A percentile compares a stretch with the other conserved stretches of the same genome.
These are phyloP conservation scores for Eustalomyia histrio DNA, from an alignment of 2,888 invertebrate genomes.

Conservation along the genomic window DNA sequence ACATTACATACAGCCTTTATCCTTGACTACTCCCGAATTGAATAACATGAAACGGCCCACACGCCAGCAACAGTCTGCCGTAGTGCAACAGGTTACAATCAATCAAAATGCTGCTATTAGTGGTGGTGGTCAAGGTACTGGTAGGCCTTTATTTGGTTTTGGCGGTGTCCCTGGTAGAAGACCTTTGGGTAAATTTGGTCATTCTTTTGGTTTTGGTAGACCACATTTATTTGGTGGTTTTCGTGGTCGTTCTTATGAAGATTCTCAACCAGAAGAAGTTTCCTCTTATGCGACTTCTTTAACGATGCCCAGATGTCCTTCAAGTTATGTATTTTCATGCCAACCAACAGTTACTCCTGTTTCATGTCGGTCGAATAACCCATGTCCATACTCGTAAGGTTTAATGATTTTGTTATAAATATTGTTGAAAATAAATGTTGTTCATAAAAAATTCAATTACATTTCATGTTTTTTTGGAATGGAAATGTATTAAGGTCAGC, in stretches of 20 bases:
- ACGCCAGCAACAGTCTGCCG: conserved; percentile 19
- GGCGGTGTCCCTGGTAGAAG: background rate
- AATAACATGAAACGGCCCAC: background rate
- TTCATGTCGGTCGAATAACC: conserved; percentile 5
- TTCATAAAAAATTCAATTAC: background rate
- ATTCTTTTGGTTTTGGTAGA: conserved; percentile 5
- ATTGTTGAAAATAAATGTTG: conserved; percentile 3
- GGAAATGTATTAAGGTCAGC: no score
- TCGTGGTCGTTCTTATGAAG: background rate
- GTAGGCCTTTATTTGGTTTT: background rate
- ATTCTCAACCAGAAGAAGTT: background rate
- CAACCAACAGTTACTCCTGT: conserved; percentile 12
- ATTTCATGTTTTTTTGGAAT: no score
- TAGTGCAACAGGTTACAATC: conserved; percentile 17
- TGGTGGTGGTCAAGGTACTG: background rate
- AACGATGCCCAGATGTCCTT: conserved; percentile 11
- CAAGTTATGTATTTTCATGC: conserved; percentile 15
- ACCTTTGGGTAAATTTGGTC: background rate
- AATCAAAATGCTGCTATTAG: conserved; percentile 23
- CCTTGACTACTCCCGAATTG: background rate
- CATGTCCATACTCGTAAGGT: background rate
- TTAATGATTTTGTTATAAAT: background rate
- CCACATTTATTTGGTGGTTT: conserved; percentile 25
- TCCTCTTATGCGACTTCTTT: background rate
- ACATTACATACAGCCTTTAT: conserved; percentile 10